phyloP scores from a whole-genome alignment of 1,140 invertebrate species.

The Zaprionus africanus region DNA sequence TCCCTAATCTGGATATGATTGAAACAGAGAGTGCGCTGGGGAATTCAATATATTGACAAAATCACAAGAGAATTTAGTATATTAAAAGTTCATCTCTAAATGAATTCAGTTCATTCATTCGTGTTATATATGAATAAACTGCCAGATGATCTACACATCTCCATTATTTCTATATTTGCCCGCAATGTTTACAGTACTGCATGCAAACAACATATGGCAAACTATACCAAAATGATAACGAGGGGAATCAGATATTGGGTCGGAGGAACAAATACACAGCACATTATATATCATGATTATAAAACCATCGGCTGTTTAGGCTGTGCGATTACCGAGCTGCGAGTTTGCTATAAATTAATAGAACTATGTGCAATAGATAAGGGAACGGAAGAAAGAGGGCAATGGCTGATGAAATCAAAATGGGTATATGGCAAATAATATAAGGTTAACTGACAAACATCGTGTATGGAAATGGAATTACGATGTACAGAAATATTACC shows the following conservation, averaged over 20 bases:
- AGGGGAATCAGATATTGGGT: not conserved
- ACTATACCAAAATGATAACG: conserved; percentile 21
- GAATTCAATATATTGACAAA: no score
- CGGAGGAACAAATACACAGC: not conserved
- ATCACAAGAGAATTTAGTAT: no score
- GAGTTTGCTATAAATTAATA: not conserved
- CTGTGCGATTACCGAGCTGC: not conserved
- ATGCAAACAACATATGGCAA: conserved; percentile 36
- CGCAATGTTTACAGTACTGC: conserved; percentile 16
- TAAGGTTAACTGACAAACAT: not conserved
- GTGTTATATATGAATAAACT: not conserved
- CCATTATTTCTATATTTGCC: not conserved
- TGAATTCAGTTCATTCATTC: no score
- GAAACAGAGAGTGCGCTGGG: no score
- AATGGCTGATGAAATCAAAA: conserved; percentile 17
- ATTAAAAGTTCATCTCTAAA: no score
- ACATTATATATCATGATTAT: conserved; percentile 17
- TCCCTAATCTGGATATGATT: no score
- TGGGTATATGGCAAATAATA: conserved; percentile 19
- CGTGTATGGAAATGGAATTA: conserved; percentile 39
- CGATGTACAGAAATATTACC: conserved; percentile 51
- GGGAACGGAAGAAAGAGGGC: not conserved
- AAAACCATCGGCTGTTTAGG: conserved; percentile 8
- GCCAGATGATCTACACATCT: not conserved
- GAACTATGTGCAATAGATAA: not conserved